Evolutionary conservation across 1,140 invertebrate species (phyloP).

Genomic region (Scaptodrosophila lebanonensis): DNA sequence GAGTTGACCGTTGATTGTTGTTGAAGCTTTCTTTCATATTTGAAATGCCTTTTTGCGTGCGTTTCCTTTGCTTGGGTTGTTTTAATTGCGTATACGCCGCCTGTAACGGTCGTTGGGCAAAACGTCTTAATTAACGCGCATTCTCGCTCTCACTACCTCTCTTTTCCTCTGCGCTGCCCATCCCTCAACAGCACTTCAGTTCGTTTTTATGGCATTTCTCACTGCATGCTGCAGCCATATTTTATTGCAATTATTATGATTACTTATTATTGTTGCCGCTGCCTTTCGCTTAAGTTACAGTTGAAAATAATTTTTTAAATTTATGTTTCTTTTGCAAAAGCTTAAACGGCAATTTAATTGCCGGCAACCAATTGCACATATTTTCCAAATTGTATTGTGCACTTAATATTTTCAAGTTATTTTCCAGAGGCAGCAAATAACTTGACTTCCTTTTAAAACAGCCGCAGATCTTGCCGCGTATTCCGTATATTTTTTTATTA

Average conservation of each 20-base stretch:
- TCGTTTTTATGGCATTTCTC: constrained; percentile 63
- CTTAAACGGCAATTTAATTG: constrained; percentile 61
- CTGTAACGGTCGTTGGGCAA: constrained; percentile 65
- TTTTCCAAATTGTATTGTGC: constrained; percentile 68
- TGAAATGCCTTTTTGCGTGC: constrained; percentile 42
- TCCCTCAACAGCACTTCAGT: no score
- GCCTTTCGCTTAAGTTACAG: constrained; percentile 40
- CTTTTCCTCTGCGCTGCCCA: no score
- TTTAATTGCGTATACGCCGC: constrained; percentile 70
- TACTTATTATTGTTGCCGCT: constrained; percentile 67
- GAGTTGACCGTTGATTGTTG: no score
- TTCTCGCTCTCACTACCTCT: constrained; percentile 21
- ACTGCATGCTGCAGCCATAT: constrained; percentile 7
- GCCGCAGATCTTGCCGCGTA: constrained; percentile 60
- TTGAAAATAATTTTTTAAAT: background rate
- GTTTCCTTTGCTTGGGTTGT: background rate
- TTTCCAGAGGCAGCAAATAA: constrained; percentile 45
- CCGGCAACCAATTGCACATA: constrained; percentile 67
- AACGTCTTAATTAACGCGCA: constrained; percentile 71
- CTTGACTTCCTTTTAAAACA: constrained; percentile 51
- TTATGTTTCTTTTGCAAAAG: constrained; percentile 16
- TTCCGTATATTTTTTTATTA: constrained; percentile 42
- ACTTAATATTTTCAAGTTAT: constrained; percentile 53
- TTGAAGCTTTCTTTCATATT: constrained; percentile 70
- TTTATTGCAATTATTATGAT: constrained; percentile 63